Evolutionary conservation across 2,888 invertebrate genomes (phyloP).

Genomic region (Cerastoderma edule): DNA sequence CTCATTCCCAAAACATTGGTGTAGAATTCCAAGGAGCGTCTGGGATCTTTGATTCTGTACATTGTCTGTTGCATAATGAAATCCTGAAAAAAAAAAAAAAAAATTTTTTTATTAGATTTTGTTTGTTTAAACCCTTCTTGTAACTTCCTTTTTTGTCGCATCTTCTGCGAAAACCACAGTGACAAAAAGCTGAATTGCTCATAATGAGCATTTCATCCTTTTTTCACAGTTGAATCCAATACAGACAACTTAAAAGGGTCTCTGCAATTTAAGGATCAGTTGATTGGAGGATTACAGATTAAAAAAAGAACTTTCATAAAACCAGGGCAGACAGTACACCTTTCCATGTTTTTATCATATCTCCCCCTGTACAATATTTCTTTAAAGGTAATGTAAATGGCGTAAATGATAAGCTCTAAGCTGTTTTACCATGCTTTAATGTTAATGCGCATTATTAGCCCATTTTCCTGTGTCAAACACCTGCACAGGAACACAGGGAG

Average conservation of each 20-base stretch:
- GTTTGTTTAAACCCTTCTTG: neutral
- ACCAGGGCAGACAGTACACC: no score
- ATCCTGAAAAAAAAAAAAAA: slow-evolving; percentile 87
- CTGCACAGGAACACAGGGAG: no score
- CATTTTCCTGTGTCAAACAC: no score
- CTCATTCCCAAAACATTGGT: slow-evolving; percentile 96
- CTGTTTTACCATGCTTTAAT: no score
- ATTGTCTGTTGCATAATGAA: slow-evolving; percentile 98
- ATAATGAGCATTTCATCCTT: neutral
- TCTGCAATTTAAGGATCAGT: neutral
- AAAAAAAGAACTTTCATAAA: no score
- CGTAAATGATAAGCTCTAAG: no score
- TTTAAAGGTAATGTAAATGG: no score
- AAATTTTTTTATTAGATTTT: neutral
- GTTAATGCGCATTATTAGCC: no score
- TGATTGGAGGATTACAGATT: no score
- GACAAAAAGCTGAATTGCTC: neutral
- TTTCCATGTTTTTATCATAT: no score
- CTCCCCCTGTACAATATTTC: no score
- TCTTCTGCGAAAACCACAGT: neutral
- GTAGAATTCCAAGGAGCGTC: slow-evolving; percentile 94
- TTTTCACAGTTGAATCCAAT: slow-evolving; percentile 3
- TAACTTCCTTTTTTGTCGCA: neutral
- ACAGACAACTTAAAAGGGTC: neutral
- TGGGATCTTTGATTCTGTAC: slow-evolving; percentile 97